Base-by-base conservation (phyloP, 92 coral and sea anemone species). In the Bergia puertoricense region DNA sequence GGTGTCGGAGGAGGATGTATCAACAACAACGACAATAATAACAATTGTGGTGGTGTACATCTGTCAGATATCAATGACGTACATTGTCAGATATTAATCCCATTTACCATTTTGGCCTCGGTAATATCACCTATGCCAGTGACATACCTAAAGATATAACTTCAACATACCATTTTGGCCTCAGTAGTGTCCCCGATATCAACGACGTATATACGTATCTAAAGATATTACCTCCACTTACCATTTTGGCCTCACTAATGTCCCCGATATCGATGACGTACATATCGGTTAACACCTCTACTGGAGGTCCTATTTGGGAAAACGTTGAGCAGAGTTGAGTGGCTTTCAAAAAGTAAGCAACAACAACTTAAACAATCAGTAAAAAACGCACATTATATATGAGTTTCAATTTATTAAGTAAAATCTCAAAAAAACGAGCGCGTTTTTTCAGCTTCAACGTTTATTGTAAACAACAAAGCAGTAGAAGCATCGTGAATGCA, bases 161-260 rank as follows among this genome's bases (percentile, higher is more conserved):
- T 30, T 30, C 30, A 30, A 30, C 30, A 89, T 76, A 93, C 96
- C 96, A 93, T 93, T 50, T 89, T 91, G 1, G 94, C 94, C 76
- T 93, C 96, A 80, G 94, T 93, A 67, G 91, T 94, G 74, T 92
- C 91, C 5, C 96, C 96, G 66, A 93, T 92, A 73, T 93, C 96
- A 62, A 89, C 88, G 77, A 93, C 77, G 51, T 82, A 94, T 94
- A 65, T 71, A 90, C 77, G 51, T 82, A 94, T 94, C 66, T 71
- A 90, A 54, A 13, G 11, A 0, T 62, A 22, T 62, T 62, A 62
- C 69, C 69, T 62, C 23, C 69, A 62, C 69, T 62, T 62, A 62
- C 98, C 98, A 94, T 94, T 59, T 93, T 93, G 0, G 98, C 98
- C 84, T 94, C 98, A 89, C 98, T 94, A 62, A 94, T 94, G 54